A percentile compares a stretch with the other conserved stretches of the same genome.
phyloP scores from a whole-genome alignment of 2,113 vertebrate species.

The Gadus macrocephalus region DNA sequence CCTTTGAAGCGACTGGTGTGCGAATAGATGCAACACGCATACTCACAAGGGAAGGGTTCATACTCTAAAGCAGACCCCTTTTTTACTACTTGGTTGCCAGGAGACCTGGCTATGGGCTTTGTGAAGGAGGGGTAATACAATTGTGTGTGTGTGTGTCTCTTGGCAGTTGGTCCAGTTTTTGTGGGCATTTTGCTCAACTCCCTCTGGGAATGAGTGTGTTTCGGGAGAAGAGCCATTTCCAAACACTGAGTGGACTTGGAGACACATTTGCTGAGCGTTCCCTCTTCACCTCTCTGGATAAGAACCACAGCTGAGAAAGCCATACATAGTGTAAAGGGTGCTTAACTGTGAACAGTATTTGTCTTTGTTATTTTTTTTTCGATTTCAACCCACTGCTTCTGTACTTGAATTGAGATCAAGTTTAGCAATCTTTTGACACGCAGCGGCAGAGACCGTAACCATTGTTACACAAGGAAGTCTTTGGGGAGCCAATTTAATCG shows the following conservation, averaged over 20 bases:
- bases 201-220: constrained; percentile 32
- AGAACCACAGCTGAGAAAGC: too few relatives aligned
- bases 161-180: constrained; percentile 35
- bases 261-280: too few relatives aligned
- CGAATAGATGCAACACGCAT: too few relatives aligned
- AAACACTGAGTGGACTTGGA: too few relatives aligned
- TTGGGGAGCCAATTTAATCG: constrained; percentile 14
- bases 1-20: too few relatives aligned
- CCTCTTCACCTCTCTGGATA: too few relatives aligned
- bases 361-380: too few relatives aligned
- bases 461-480: constrained; percentile 16
- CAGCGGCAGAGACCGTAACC: constrained; percentile 12
- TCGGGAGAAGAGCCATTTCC: too few relatives aligned
- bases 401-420: too few relatives aligned
- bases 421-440: constrained; percentile 5
- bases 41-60: neutral
- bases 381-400: too few relatives aligned
- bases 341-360: too few relatives aligned
- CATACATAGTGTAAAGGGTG: too few relatives aligned
- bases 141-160: constrained; percentile 25
- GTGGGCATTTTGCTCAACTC: constrained; percentile 50
- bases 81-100: constrained; percentile 65
- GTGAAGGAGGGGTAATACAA: constrained; percentile 60
- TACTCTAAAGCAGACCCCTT: neutral
- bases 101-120: constrained; percentile 67